Evolutionary conservation across 2,797 vertebrate genomes (phyloP).

Genomic region (Vultur gryphus): DNA sequence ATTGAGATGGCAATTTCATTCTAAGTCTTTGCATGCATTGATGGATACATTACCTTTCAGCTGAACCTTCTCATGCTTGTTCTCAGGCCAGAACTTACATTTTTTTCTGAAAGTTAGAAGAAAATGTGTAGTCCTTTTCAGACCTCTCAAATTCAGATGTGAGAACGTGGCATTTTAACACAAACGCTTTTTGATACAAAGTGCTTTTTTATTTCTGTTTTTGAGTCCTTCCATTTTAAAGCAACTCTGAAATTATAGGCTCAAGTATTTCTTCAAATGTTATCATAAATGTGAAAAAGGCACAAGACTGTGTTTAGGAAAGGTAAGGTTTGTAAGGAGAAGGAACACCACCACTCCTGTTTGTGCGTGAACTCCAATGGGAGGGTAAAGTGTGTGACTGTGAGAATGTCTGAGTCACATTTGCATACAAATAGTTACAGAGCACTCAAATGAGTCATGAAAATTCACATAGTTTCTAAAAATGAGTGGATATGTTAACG

Average conservation of each 20-base stretch:
- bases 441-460: slow-evolving; percentile 52
- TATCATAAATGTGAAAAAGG: background rate
- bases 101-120: background rate
- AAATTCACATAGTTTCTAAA: slow-evolving; percentile 53
- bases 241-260: background rate
- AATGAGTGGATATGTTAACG: slow-evolving; percentile 34
- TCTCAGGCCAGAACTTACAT: background rate
- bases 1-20: background rate
- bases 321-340: background rate
- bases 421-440: slow-evolving; percentile 54
- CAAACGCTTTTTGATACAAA: background rate
- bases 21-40: background rate
- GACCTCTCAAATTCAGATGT: background rate
- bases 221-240: background rate
- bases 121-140: background rate
- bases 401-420: slow-evolving; percentile 20
- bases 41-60: background rate
- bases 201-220: background rate
- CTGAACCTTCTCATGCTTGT: background rate
- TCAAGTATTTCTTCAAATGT: background rate
- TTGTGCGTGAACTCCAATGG: background rate
- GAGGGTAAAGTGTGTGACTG: background rate
- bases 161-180: background rate
- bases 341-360: background rate
- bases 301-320: background rate